Evolutionary conservation across 2,888 invertebrate genomes (phyloP).

Genomic region (Tetramorium bicarinatum): DNA sequence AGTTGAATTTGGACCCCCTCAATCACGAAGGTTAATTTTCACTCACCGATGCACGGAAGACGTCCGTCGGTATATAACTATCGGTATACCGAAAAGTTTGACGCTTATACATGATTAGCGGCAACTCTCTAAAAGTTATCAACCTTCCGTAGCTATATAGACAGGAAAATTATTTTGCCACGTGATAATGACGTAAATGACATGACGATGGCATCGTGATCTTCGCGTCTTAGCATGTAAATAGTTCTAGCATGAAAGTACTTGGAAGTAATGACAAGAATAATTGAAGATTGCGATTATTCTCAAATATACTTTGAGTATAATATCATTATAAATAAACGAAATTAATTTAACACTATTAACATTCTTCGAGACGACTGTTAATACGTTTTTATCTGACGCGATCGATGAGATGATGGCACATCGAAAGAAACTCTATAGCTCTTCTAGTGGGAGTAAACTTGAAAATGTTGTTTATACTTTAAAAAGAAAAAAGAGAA

Average conservation of each 20-base stretch:
- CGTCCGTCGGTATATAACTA: constrained; percentile 23
- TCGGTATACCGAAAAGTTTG: constrained; percentile 52
- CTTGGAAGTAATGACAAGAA: neutral
- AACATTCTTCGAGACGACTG: neutral
- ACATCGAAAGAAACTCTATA: neutral
- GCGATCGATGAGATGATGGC: neutral
- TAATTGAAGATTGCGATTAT: neutral
- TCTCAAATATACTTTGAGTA: neutral
- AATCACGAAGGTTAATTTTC: constrained; percentile 56
- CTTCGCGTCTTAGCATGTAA: neutral
- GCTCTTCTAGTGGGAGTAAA: constrained; percentile 31
- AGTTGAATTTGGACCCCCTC: constrained; percentile 42
- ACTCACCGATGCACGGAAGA: constrained; percentile 57
- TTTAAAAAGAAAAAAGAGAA: neutral
- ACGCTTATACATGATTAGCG: constrained; percentile 58
- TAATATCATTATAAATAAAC: constrained; percentile 8
- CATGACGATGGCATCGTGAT: neutral
- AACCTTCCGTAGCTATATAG: constrained; percentile 48
- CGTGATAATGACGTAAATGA: constrained; percentile 44
- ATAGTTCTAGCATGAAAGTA: constrained; percentile 6
- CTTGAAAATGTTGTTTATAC: constrained; percentile 40
- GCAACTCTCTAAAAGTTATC: constrained; percentile 64
- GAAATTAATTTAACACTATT: neutral
- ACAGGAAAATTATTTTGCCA: constrained; percentile 52
- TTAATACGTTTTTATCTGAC: constrained; percentile 11